Evolutionary conservation across 1,140 invertebrate genomes (phyloP), one percentile per base, ranked within the genome.

Genomic region (Drosophila lacertosa): DNA sequence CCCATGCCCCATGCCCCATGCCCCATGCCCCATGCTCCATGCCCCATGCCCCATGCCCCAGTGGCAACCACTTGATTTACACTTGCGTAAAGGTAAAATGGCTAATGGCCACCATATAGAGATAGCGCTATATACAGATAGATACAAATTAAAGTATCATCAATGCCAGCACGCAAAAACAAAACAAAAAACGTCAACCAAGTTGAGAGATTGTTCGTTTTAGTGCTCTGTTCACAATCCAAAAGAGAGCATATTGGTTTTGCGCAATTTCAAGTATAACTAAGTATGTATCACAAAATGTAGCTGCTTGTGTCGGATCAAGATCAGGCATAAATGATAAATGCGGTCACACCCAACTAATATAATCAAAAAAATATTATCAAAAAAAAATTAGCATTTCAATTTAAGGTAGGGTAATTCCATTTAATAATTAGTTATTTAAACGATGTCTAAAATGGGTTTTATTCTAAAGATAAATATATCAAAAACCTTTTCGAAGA

Each of bases 101-200:
- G 20, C 54, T 68, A 68, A 68, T 68, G 65, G 26, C 47, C 4
- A 1, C 47, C 55, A 60, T 60, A 53, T 53, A 67, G 24, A 45
- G 35, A 45, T 50, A 20, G 29, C 15, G 15, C 18, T 35, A 32
- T 9, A 33, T 11, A 50, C 13, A 6, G 26, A 40, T 62, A 20
- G 16, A 62, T 39, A 68, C 57, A 62, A 68, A 68, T 68, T 60
- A 68, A 62, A 68, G 65, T 68, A 68, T 68, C 65, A 68, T 68
- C 65, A 68, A 53, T 62, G 45, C 13, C 45, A 50, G n/a, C n/a
- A 18, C 26, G 11, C 9, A n/a, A 60, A 62, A 33, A 60, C 29
- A 44, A 45, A 42, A 45, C 13, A 15, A 29, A 35, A 68, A 60
- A 40, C 33, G 9, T 13, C 11, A 29, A 29, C 15, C 48, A 54